Evolutionary conservation across 1,140 invertebrate species (phyloP).

Genomic region (Drosophila tropicalis): DNA sequence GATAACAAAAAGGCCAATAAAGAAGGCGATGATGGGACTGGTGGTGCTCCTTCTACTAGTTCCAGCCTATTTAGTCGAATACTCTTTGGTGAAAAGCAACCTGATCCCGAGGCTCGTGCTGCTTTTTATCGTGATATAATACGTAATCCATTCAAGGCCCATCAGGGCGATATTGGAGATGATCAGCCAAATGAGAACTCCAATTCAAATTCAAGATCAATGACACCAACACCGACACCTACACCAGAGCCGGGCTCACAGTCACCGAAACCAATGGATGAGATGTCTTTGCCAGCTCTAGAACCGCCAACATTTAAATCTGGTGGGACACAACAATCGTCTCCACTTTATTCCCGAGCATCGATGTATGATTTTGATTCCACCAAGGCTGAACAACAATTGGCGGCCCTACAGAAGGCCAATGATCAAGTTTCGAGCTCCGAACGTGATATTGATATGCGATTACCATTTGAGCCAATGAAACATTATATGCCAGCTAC

Average conservation of each 20-base stretch:
- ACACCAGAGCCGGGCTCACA: conserved; percentile 65
- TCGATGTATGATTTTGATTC: conserved; percentile 73
- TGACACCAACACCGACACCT: conserved; percentile 70
- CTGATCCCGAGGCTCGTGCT: conserved; percentile 41
- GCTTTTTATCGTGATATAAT: conserved; percentile 64
- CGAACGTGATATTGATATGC: conserved; percentile 88
- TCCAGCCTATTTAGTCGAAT: conserved; percentile 35
- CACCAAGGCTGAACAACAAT: conserved; percentile 34
- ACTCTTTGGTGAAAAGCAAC: conserved; percentile 42
- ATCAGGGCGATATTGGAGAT: conserved; percentile 35
- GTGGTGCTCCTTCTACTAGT: not conserved
- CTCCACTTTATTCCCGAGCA: conserved; percentile 52
- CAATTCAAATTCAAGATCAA: conserved; percentile 63
- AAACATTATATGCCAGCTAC: conserved; percentile 91
- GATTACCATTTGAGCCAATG: conserved; percentile 90
- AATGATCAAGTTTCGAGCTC: conserved; percentile 37
- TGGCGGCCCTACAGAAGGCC: conserved; percentile 44
- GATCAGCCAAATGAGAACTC: conserved; percentile 45
- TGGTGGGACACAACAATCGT: not conserved
- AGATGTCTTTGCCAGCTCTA: not conserved
- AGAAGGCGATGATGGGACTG: not conserved
- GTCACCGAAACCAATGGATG: conserved; percentile 40
- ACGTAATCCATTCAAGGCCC: conserved; percentile 63
- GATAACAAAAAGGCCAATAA: not conserved
- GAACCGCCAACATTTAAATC: not conserved